A percentile compares a stretch with the other conserved stretches of the same genome.
phyloP scores from a whole-genome alignment of 2,113 vertebrate species.

The Entomyzon cyanotis region DNA sequence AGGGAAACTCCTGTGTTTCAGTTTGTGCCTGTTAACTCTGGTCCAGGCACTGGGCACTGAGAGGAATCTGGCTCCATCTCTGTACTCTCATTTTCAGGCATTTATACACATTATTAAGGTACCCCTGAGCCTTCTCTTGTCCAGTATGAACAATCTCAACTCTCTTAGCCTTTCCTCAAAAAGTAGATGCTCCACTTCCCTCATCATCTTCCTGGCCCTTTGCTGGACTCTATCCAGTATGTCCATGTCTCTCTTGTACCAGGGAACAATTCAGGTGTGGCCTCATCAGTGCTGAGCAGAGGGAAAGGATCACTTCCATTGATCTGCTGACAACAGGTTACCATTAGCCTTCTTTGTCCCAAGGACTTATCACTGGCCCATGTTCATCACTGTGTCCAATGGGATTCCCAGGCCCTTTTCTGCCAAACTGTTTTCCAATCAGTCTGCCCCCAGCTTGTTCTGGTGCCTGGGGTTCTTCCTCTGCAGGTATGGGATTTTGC shows the following conservation, averaged over 20 bases:
- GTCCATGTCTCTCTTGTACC: background rate
- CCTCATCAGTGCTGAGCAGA: background rate
- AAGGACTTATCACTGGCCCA: background rate
- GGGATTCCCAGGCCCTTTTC: background rate
- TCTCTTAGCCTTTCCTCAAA: background rate
- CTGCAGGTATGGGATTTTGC: background rate
- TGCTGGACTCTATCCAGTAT: background rate
- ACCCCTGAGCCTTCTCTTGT: background rate
- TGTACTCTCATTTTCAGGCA: background rate
- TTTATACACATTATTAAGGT: background rate
- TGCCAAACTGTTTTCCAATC: background rate
- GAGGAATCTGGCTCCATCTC: background rate
- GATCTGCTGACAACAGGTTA: background rate
- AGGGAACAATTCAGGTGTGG: background rate
- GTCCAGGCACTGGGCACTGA: background rate
- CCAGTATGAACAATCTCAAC: background rate
- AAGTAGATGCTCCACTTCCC: background rate
- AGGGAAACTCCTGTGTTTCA: background rate
- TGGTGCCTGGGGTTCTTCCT: background rate
- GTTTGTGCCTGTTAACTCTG: background rate
- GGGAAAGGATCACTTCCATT: background rate
- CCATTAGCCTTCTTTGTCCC: background rate
- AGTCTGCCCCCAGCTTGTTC: background rate
- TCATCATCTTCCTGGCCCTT: background rate
- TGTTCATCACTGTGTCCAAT: background rate